Percentiles rank a stretch among this genome's conserved stretches.
Evolutionary conservation across 2,113 vertebrate genomes (phyloP).

Genomic region (Oncorhynchus tshawytscha): DNA sequence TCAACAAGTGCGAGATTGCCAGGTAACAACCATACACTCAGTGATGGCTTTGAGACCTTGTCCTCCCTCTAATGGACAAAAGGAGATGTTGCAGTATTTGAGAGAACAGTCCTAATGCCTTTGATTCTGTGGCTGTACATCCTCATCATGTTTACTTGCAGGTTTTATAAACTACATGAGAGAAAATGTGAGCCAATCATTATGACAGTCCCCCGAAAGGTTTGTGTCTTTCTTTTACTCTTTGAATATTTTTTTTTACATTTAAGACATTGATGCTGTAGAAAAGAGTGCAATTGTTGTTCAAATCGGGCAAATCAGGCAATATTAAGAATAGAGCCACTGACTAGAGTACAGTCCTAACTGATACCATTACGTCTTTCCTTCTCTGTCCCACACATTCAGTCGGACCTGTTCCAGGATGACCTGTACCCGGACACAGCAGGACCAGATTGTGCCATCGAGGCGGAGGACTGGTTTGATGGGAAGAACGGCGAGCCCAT

Average conservation of each 20-base stretch:
- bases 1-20: slow-evolving; percentile 99
- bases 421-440: slow-evolving; percentile 95
- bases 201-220: slow-evolving; percentile 98
- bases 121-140: not conserved
- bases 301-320: too few relatives aligned
- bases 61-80: too few relatives aligned
- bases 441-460: slow-evolving; percentile 87
- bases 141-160: slow-evolving; percentile 46
- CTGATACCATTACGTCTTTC: not conserved
- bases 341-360: not conserved
- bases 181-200: slow-evolving; percentile 97
- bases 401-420: slow-evolving; percentile 98
- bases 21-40: slow-evolving; percentile 72
- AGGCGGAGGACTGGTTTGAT: slow-evolving; percentile 94
- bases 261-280: not conserved
- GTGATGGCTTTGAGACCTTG: not conserved
- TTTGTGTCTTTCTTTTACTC: slow-evolving; percentile 46
- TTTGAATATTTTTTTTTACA: not conserved
- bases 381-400: slow-evolving; percentile 27
- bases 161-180: slow-evolving; percentile 99
- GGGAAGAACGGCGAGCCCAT: slow-evolving; percentile 90
- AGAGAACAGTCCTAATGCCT: not conserved
- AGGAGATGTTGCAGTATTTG: not conserved
- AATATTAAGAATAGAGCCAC: not conserved
- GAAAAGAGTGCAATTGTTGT: too few relatives aligned